Base-by-base conservation (phyloP, 2,113 vertebrate genomes). In the Uria lomvia region DNA sequence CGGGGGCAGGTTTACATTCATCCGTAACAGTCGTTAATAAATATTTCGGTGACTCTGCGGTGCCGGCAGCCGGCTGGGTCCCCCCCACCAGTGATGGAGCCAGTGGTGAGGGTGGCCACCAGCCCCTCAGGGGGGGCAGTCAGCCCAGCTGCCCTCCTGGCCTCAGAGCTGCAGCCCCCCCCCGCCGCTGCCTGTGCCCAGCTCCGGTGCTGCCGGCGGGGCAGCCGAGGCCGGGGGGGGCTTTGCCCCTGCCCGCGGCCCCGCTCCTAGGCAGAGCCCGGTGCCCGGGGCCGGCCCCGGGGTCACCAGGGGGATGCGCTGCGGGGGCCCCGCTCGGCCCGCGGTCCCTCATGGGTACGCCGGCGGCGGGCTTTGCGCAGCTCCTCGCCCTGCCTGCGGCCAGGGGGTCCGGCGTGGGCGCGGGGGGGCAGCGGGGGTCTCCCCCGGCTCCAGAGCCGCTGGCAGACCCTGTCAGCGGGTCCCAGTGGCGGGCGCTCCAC, bases 401-500 rank as follows among this genome's bases (percentile, higher is more conserved):
- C 98, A 19, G 98, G 98, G 56, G 98, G 94, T 2, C 94, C 38
- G 7, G 95, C 92, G 34, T 98, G 98, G 42, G 77, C 62, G 30
- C 87, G 96, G 73, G 96, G 74, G 1, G 87, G 70, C 0, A 76
- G 66, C 0, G 96, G 97, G 34, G 98, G 87, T 85, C 96, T 88
- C 83, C 98, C 98, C 24, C 98, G 98, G 34, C 98, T 97, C 99
- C 99, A 99, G 52, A 99, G 97, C 65, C 98, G 98, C 93, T 99
- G 98, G 30, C 99, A 99, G 75, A 99, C 98, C 92, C 99, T 98
- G 97, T 99, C 98, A 1, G 98, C 92, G 1, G 98, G 97, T 94
- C 96, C 98, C 73, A 98, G 94, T n/a, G 99, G 99, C 1, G 99
- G 99, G 7, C 98, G 99, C 92, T 99, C 99, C 91, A 99, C 98